phyloP scores from a whole-genome alignment of 1,140 invertebrate genomes.

The Scaptomyza graminum region DNA sequence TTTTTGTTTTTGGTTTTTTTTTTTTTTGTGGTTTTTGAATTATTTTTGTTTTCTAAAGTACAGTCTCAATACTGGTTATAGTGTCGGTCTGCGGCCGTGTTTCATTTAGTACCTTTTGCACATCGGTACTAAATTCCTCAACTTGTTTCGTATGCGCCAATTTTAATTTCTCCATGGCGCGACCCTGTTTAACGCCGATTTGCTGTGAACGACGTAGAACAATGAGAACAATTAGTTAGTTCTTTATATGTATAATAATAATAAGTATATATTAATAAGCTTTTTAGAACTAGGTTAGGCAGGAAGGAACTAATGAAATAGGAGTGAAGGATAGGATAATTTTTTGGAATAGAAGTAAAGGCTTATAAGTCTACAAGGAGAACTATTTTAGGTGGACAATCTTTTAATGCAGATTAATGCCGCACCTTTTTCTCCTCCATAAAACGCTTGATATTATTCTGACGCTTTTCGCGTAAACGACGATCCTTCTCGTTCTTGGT shows the following conservation, averaged over 20 bases:
- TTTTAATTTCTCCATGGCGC: conserved; percentile 97
- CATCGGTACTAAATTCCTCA: conserved; percentile 95
- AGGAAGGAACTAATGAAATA: too few relatives aligned
- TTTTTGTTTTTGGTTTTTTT: conserved; percentile 12
- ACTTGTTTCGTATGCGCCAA: conserved; percentile 96
- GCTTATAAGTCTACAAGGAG: too few relatives aligned
- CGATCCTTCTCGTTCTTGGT: conserved; percentile 99
- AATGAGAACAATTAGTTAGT: not conserved
- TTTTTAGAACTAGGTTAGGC: too few relatives aligned
- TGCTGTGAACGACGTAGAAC: conserved; percentile 84
- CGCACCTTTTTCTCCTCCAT: conserved; percentile 97
- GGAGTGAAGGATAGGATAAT: too few relatives aligned
- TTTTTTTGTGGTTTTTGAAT: conserved; percentile 11
- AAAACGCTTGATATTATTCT: conserved; percentile 99
- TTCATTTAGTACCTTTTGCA: conserved; percentile 90
- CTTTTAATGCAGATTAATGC: not conserved
- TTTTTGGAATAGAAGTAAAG: too few relatives aligned
- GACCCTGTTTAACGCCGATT: conserved; percentile 93
- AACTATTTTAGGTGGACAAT: too few relatives aligned
- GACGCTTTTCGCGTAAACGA: conserved; percentile 96
- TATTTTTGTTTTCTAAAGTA: conserved; percentile 70
- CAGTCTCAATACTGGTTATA: conserved; percentile 84
- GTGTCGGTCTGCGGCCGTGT: conserved; percentile 72
- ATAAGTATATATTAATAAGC: too few relatives aligned
- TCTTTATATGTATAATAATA: too few relatives aligned